phyloP scores from a whole-genome alignment of 2,888 invertebrate genomes.

The Frankliniella fusca region DNA sequence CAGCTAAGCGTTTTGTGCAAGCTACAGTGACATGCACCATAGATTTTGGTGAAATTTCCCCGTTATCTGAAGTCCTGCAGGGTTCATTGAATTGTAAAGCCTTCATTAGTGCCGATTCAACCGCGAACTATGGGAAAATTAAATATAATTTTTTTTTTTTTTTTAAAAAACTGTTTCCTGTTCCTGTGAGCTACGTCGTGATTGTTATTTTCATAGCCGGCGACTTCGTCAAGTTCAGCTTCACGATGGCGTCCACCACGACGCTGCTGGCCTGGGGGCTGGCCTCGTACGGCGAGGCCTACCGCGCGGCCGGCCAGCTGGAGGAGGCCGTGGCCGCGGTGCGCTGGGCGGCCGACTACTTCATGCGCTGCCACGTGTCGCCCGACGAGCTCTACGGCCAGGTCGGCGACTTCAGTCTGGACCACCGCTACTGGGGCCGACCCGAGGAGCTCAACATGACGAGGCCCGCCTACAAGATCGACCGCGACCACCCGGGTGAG shows the following conservation, averaged over 20 bases:
- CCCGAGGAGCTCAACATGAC: conserved; percentile 58
- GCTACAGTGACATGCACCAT: no score
- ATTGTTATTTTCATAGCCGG: conserved; percentile 47
- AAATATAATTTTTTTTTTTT: no score
- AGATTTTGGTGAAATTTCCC: no score
- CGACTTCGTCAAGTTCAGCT: conserved; percentile 57
- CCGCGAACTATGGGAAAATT: no score
- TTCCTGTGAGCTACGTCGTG: neutral
- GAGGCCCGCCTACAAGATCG: conserved; percentile 57
- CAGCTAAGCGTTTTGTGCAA: no score
- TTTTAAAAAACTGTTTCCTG: no score
- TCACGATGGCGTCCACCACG: conserved; percentile 55
- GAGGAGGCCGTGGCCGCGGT: conserved; percentile 49
- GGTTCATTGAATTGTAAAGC: no score
- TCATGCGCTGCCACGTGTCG: conserved; percentile 55
- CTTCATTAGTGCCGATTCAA: no score
- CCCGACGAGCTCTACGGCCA: conserved; percentile 54
- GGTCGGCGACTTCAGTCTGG: conserved; percentile 55
- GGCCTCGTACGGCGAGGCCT: conserved; percentile 52
- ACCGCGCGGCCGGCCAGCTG: conserved; percentile 50
- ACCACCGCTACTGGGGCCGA: conserved; percentile 59
- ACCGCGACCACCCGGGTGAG: conserved; percentile 53
- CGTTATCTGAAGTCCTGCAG: no score
- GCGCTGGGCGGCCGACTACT: conserved; percentile 59
- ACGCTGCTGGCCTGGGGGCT: conserved; percentile 55